Evolutionary conservation across 1,140 invertebrate genomes (phyloP), one percentile per base, ranked within the genome.

Genomic region (Mactra quadrangularis): DNA sequence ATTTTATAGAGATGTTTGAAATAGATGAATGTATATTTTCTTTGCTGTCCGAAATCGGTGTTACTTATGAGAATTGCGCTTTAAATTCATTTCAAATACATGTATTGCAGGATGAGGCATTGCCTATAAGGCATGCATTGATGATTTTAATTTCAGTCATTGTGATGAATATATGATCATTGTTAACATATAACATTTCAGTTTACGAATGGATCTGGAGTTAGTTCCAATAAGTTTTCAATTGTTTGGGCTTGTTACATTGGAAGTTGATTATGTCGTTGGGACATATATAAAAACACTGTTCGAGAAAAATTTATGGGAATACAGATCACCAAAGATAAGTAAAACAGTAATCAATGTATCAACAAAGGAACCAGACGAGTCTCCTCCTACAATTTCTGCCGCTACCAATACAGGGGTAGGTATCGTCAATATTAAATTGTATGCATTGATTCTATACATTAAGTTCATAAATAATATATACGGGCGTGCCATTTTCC

Each of bases 171-270:
- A 41, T 41, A 6, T 41, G n/a, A 7, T 41, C 6, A 41, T 41
- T 41, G 6, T 7, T 41, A 41, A 41, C 38, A 41, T 7, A 41
- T 41, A 6, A 41, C 38, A 50, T 33, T 83, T 4, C 66, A 89
- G 88, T 19, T 45, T 89, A 55, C 71, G 13, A 9, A 88, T 89
- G 83, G 85, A 89, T 57, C 29, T 89, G n/a, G 72, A 82, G 4
- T 45, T 89, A 38, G 83, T 68, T 13, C 87, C 88, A 33, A 75
- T 88, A 19, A 68, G 38, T 38, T 53, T 89, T 13, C 72, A 71
- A 35, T 53, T 89, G 50, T 64, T 76, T 13, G 88, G 59, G 6
- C 45, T 86, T n/a, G 85, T 89, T 19, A 87, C 87, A 15, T 41
- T 89, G 62, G 85, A 87, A 62, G 33, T 89, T 1, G 31, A 85